Conservation (phyloP, 2,797 vertebrate species). For the Babyrousa celebensis region DNA sequence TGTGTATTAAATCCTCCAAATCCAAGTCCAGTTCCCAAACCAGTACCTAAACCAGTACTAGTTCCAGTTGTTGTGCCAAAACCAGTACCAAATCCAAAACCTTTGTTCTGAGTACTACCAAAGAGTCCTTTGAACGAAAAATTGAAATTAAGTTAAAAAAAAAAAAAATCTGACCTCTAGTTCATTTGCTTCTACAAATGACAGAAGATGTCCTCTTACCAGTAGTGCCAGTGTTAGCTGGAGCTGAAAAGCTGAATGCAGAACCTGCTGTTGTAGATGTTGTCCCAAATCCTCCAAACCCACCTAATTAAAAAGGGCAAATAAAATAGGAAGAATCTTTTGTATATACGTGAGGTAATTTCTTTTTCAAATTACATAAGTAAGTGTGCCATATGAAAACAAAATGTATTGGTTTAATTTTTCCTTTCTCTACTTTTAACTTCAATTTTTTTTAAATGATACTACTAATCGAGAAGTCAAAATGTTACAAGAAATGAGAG, state of each 20-base stretch:
- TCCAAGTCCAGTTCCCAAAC: conserved; percentile 94
- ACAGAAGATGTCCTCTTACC: conserved; percentile 86
- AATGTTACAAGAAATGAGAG: conserved; percentile 33
- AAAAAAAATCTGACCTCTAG: neutral
- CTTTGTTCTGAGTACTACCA: conserved; percentile 97
- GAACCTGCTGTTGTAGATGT: conserved; percentile 93
- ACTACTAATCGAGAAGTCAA: conserved; percentile 56
- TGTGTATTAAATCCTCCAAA: conserved; percentile 95
- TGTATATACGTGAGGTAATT: neutral
- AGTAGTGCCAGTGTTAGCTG: conserved; percentile 93
- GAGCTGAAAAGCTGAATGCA: conserved; percentile 96
- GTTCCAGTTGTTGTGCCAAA: conserved; percentile 93
- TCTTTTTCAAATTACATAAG: conserved; percentile 47
- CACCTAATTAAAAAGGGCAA: conserved; percentile 91
- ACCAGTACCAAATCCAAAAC: conserved; percentile 96
- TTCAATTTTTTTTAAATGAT: conserved; percentile 19
- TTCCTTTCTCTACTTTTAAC: conserved; percentile 56
- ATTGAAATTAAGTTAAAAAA: conserved; percentile 19
- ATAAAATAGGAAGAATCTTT: conserved; percentile 74
- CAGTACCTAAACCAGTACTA: conserved; percentile 94
- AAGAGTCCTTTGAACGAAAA: conserved; percentile 93
- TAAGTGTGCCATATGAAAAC: conserved; percentile 35
- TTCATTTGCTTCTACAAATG: neutral
- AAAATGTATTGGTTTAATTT: conserved; percentile 60
- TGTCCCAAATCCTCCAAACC: conserved; percentile 97